These are phyloP conservation scores for Nowickia ferox DNA, from an alignment of 2,888 invertebrate species.

Conservation along the genomic window DNA sequence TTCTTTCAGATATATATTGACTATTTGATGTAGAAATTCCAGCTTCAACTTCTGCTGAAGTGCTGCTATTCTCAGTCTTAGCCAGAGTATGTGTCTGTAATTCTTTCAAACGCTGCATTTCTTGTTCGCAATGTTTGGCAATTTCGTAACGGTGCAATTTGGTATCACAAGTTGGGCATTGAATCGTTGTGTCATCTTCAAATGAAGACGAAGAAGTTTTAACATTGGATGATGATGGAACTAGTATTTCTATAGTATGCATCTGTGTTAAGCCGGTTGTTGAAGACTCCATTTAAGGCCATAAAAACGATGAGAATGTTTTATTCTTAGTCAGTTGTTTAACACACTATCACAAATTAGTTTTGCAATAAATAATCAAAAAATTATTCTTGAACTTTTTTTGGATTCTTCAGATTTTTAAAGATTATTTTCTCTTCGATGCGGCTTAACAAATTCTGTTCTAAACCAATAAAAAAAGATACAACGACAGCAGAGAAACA, in stretches of 20 bases:
- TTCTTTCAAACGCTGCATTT: conserved; percentile 87
- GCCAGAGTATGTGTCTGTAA: conserved; percentile 50
- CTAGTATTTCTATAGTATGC: conserved; percentile 40
- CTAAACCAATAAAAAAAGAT: conserved; percentile 29
- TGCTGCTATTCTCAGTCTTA: not conserved
- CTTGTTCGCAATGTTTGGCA: conserved; percentile 91
- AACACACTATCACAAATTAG: not conserved
- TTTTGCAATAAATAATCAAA: not conserved
- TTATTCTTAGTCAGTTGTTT: conserved; percentile 7
- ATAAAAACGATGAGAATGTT: conserved; percentile 11
- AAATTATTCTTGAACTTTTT: not conserved
- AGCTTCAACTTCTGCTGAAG: not conserved
- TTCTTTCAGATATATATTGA: conserved; percentile 58
- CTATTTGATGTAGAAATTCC: conserved; percentile 40
- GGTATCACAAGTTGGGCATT: conserved; percentile 94
- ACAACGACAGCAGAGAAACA: conserved; percentile 67
- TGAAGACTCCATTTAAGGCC: conserved; percentile 59
- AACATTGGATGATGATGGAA: conserved; percentile 16
- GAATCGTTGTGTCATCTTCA: conserved; percentile 83
- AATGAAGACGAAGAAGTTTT: conserved; percentile 35
- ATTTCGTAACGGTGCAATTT: conserved; percentile 92
- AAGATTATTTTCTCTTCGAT: conserved; percentile 50
- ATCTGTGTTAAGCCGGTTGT: conserved; percentile 33
- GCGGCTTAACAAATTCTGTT: conserved; percentile 26
- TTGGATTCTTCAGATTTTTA: conserved; percentile 63